These are phyloP conservation scores for Oryzias celebensis DNA, from an alignment of 2,113 vertebrate species.

Conservation along the genomic window DNA sequence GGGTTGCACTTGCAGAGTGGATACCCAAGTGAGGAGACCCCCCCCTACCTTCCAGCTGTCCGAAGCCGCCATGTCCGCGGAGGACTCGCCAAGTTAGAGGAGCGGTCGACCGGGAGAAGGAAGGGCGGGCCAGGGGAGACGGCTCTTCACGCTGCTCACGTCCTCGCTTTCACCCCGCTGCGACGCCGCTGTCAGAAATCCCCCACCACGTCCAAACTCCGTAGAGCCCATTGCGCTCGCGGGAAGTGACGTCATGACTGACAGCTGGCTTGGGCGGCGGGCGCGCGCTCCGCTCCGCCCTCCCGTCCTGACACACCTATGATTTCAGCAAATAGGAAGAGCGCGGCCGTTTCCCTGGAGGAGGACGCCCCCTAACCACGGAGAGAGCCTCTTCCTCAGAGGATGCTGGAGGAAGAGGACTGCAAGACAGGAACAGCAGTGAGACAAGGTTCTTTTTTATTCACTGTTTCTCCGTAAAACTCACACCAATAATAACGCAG, in stretches of 20 bases:
- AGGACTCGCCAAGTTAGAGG: slow-evolving; percentile 11
- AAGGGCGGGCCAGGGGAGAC: slow-evolving; percentile 5
- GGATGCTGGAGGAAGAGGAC: neutral
- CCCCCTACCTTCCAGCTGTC: slow-evolving; percentile 42
- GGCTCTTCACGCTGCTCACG: slow-evolving; percentile 40
- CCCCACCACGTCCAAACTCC: slow-evolving; percentile 62
- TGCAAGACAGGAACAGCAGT: neutral
- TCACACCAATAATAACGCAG: too few species aligned
- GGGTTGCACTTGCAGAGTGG: slow-evolving; percentile 6
- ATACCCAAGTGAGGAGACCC: slow-evolving; percentile 23
- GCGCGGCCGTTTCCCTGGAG: slow-evolving; percentile 13
- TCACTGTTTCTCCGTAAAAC: too few species aligned
- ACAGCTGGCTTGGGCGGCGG: slow-evolving; percentile 27
- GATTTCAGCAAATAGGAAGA: slow-evolving; percentile 66
- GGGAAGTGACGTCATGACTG: slow-evolving; percentile 71
- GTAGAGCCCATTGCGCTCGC: slow-evolving; percentile 41
- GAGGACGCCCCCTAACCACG: slow-evolving; percentile 57
- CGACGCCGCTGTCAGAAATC: slow-evolving; percentile 77
- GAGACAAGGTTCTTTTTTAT: too few species aligned
- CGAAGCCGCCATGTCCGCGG: slow-evolving; percentile 56
- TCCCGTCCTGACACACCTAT: slow-evolving; percentile 78
- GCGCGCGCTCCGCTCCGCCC: slow-evolving; percentile 11
- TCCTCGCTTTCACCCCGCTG: slow-evolving; percentile 59
- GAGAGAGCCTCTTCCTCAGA: neutral
- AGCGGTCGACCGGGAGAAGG: slow-evolving; percentile 3